A percentile compares a stretch with the other conserved stretches of the same genome.
Conservation (phyloP, 2,113 vertebrate genomes). For the Ceyx margarethae region DNA sequence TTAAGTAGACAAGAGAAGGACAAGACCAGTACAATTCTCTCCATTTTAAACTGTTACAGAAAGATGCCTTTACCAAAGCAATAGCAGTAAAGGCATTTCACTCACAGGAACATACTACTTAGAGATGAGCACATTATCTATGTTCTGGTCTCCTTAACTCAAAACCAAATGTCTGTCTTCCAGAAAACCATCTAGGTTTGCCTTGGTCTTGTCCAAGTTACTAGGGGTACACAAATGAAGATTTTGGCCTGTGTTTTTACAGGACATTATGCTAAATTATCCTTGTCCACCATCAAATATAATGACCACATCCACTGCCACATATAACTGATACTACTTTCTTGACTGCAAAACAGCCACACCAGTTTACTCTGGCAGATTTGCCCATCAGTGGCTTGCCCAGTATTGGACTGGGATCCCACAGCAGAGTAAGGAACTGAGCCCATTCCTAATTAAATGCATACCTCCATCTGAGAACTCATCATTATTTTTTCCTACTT, state of each 20-base stretch:
- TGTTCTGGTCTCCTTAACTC: not conserved
- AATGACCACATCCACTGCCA: not conserved
- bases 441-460: not conserved
- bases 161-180: not conserved
- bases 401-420: not conserved
- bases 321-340: not conserved
- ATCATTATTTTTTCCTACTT: not conserved
- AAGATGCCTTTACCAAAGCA: not conserved
- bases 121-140: not conserved
- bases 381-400: not conserved
- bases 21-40: not conserved
- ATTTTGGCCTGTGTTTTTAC: not conserved
- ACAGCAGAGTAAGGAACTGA: not conserved
- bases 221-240: not conserved
- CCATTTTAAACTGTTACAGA: not conserved
- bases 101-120: not conserved
- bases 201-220: not conserved
- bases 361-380: conserved; percentile 1
- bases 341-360: not conserved
- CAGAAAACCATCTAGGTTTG: not conserved
- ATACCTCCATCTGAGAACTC: not conserved
- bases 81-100: not conserved
- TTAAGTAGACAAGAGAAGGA: not conserved
- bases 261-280: not conserved
- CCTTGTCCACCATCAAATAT: not conserved